Conservation (phyloP, 2,797 vertebrate species). For the Lerista edwardsae region DNA sequence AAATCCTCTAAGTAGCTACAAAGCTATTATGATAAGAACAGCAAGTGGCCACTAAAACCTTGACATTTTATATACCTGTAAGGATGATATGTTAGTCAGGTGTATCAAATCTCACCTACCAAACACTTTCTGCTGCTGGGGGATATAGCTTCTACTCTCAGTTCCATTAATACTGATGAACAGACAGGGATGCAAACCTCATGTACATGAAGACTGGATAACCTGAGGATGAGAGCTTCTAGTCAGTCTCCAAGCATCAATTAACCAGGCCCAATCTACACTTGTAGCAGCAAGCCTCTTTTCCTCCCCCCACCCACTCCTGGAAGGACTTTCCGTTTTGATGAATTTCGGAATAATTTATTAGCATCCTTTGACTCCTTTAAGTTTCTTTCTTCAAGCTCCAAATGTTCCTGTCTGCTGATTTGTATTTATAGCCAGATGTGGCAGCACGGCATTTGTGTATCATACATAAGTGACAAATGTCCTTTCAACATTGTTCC, state of each 20-base stretch:
- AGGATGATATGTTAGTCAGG: background rate
- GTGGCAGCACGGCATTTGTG: too few relatives aligned
- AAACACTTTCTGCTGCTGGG: slow-evolving; percentile 37
- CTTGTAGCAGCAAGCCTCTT: too few relatives aligned
- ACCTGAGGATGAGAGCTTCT: background rate
- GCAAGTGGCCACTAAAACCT: slow-evolving; percentile 44
- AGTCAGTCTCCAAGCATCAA: background rate
- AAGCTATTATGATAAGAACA: slow-evolving; percentile 58
- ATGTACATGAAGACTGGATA: background rate
- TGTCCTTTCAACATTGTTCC: too few relatives aligned
- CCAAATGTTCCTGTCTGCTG: too few relatives aligned
- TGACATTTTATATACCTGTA: slow-evolving; percentile 30
- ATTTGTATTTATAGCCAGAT: too few relatives aligned
- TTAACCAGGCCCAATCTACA: too few relatives aligned
- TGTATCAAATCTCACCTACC: slow-evolving; percentile 38
- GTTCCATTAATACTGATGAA: slow-evolving; percentile 37
- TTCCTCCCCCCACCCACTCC: too few relatives aligned
- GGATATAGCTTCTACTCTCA: slow-evolving; percentile 25
- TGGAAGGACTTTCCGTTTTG: too few relatives aligned
- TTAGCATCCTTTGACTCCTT: too few relatives aligned
- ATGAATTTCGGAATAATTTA: too few relatives aligned
- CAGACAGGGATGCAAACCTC: background rate
- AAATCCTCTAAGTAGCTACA: slow-evolving; percentile 61
- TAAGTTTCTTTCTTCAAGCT: too few relatives aligned
- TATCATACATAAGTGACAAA: too few relatives aligned